Conservation (phyloP, 2,797 vertebrate species). For the Takifugu rubripes region DNA sequence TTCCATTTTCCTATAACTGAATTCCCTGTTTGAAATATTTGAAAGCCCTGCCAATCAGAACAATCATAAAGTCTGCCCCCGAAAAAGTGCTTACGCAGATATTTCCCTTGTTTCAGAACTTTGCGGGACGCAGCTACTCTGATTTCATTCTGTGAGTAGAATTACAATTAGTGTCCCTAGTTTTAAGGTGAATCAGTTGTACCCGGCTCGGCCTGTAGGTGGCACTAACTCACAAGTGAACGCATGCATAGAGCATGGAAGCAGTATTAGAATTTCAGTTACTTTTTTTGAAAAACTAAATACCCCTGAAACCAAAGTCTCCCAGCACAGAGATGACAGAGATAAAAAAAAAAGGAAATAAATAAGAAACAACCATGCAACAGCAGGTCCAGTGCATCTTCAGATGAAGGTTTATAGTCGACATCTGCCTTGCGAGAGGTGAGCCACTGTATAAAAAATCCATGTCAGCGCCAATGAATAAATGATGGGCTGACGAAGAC, state of each 20-base stretch:
- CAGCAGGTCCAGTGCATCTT: slow-evolving; percentile 47
- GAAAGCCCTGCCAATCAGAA: too few species aligned
- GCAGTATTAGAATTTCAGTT: slow-evolving; percentile 67
- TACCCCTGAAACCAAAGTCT: slow-evolving; percentile 52
- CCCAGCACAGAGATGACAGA: slow-evolving; percentile 31
- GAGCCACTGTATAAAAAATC: slow-evolving; percentile 55
- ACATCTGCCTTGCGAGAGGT: slow-evolving; percentile 56
- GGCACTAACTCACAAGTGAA: slow-evolving; percentile 70
- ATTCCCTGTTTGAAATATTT: too few species aligned
- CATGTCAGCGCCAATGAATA: slow-evolving; percentile 57
- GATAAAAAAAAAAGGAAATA: slow-evolving; percentile 17
- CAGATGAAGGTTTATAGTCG: slow-evolving; percentile 55
- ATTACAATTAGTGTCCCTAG: background rate
- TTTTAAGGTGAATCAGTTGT: slow-evolving; percentile 1
- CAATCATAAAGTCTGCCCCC: too few species aligned
- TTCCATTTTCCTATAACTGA: too few species aligned
- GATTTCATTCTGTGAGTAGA: background rate
- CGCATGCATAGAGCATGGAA: slow-evolving; percentile 11
- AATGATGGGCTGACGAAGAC: slow-evolving; percentile 60
- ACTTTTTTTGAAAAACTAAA: slow-evolving; percentile 71
- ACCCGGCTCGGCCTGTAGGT: slow-evolving; percentile 64
- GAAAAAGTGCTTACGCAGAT: too few species aligned
- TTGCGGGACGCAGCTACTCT: background rate
- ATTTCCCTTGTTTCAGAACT: too few species aligned
- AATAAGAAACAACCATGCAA: slow-evolving; percentile 1